phyloP scores from a whole-genome alignment of 2,113 vertebrate species.

The Rafetus swinhoei region DNA sequence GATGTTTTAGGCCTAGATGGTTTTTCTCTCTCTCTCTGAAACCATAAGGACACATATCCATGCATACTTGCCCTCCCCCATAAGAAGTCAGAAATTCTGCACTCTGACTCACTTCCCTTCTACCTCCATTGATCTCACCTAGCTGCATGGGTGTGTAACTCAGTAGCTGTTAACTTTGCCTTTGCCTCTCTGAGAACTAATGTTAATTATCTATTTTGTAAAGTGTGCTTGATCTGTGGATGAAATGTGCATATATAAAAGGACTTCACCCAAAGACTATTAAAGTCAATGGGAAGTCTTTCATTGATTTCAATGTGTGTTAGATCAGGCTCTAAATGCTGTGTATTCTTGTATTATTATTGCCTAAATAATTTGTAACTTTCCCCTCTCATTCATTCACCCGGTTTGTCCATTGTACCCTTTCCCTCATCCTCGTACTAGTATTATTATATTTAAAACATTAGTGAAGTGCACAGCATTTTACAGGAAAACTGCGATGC shows the following conservation, averaged over 20 bases:
- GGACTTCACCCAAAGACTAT: background rate
- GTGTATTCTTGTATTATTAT: background rate
- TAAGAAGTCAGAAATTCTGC: background rate
- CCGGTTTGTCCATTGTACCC: background rate
- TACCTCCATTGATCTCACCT: background rate
- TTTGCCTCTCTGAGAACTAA: background rate
- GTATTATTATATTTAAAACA: conserved; percentile 24
- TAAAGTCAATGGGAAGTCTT: background rate
- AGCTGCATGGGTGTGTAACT: rapidly evolving
- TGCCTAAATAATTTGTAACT: background rate
- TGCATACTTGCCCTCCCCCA: no score
- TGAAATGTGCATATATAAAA: rapidly evolving
- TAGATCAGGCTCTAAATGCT: background rate
- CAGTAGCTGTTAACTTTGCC: rapidly evolving
- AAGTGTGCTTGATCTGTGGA: background rate
- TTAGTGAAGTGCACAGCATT: background rate
- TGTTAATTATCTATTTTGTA: background rate
- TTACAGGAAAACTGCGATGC: conserved; percentile 21
- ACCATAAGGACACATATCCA: background rate
- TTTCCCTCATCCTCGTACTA: conserved; percentile 61
- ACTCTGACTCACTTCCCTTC: background rate
- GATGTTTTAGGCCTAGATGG: background rate
- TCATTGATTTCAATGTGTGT: background rate
- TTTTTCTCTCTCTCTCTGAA: background rate
- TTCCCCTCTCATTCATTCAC: conserved; percentile 12